A percentile compares a stretch with the other conserved stretches of the same genome.
Evolutionary conservation across 2,888 invertebrate species (phyloP).

Genomic region (Eilema depressum): DNA sequence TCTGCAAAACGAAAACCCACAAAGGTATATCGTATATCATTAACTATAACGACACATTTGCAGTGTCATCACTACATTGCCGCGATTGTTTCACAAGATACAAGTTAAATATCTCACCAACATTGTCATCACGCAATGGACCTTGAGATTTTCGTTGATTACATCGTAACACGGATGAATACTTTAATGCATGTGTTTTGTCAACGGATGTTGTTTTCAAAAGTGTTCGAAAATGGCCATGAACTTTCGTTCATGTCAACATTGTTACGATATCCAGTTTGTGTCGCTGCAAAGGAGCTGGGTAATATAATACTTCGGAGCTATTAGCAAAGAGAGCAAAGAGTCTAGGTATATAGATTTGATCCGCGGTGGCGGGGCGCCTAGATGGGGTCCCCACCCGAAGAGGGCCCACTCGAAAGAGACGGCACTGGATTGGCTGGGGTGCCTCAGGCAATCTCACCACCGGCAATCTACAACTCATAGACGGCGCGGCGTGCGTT

Average conservation of each 20-base stretch:
- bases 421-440: too few species aligned
- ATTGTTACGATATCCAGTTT: neutral
- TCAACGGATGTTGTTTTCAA: constrained; percentile 7
- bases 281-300: neutral
- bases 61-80: constrained; percentile 30
- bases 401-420: too few species aligned
- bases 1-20: neutral
- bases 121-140: constrained; percentile 50
- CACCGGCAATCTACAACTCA: too few species aligned
- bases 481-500: too few species aligned
- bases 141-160: constrained; percentile 51
- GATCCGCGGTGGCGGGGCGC: too few species aligned
- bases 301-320: too few species aligned
- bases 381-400: too few species aligned
- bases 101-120: constrained; percentile 24
- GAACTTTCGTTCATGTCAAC: neutral
- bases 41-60: constrained; percentile 22
- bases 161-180: constrained; percentile 32
- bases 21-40: constrained; percentile 26
- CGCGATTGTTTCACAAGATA: constrained; percentile 45
- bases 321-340: too few species aligned
- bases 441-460: too few species aligned
- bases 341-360: too few species aligned
- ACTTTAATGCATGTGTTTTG: constrained; percentile 21
- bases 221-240: neutral